Evolutionary conservation across 2,888 invertebrate genomes (phyloP), one percentile per base, ranked within the genome.

Genomic region (Diplolepis rosae): DNA sequence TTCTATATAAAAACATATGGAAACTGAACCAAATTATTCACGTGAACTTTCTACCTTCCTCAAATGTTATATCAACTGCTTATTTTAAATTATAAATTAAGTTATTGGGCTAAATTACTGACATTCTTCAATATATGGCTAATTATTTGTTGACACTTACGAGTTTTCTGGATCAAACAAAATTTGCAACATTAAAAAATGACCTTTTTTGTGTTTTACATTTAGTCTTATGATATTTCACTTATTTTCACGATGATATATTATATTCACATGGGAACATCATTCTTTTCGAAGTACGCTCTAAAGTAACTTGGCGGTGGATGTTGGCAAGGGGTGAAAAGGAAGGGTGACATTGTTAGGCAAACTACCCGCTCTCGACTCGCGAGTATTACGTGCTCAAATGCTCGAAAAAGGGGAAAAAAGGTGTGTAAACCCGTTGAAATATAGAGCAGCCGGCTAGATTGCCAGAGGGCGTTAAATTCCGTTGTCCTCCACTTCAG

Each of bases 341-440:
- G 35, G 11, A 56, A 66, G 50, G 50, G 68, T 56, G 74, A 71
- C 82, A 80, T 84, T 83, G 85, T 85, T 83, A 83, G 79, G 82
- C 83, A 85, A 86, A 84, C 83, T 85, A 83, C 81, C 75, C 77
- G 77, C 77, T 75, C 81, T 85, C 77, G 79, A 83, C 83, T 79
- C 76, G 65, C 73, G 79, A 81, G 84, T 80, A 80, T 83, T 80
- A 84, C 83, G 82, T 82, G 82, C 84, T 84, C 79, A 78, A 82
- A 83, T 77, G 82, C 81, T 82, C 75, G 78, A 76, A 79, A 69
- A 76, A 77, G 79, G 77, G 77, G 76, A 66, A 71, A 45, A 56
- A 56, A 66, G 61, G 78, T 75, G 79, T 77, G 78, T 74, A 79
- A 80, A 80, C 79, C 78, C 75, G 77, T 76, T 83, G 82, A 84